phyloP scores from a whole-genome alignment of 2,888 invertebrate genomes.

The Cephalotes varians region DNA sequence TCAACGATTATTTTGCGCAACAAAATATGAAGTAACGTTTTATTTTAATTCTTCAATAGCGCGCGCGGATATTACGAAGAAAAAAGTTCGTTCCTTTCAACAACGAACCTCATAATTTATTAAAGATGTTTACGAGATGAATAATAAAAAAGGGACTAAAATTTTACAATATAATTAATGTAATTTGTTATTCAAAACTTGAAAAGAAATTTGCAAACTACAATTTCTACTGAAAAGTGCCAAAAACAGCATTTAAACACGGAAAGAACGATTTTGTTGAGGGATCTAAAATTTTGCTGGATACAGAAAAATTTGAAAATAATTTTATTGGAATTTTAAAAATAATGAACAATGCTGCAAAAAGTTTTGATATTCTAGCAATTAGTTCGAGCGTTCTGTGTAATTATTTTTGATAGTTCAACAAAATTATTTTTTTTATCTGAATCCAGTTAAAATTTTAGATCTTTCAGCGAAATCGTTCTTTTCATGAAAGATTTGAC shows the following conservation, averaged over 20 bases:
- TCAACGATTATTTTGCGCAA: not conserved
- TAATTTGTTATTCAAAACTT: not conserved
- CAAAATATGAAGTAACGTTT: slow-evolving; percentile 10
- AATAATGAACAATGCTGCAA: no score
- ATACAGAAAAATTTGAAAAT: no score
- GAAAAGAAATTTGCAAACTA: not conserved
- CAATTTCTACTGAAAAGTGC: not conserved
- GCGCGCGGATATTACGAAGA: not conserved
- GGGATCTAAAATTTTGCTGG: no score
- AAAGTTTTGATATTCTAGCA: no score
- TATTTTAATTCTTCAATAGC: not conserved
- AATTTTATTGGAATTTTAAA: no score
- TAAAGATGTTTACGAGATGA: not conserved
- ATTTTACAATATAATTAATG: not conserved
- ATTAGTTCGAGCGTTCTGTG: no score
- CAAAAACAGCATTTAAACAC: not conserved
- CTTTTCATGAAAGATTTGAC: not conserved
- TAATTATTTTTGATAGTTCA: no score
- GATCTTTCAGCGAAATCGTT: no score
- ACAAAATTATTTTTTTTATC: no score
- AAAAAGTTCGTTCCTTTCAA: not conserved
- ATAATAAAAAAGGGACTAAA: not conserved
- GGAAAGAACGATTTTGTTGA: no score
- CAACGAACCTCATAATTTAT: not conserved
- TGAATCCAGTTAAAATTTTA: no score